Base-by-base conservation (phyloP, 2,888 invertebrate genomes). In the Pollenia amentaria region DNA sequence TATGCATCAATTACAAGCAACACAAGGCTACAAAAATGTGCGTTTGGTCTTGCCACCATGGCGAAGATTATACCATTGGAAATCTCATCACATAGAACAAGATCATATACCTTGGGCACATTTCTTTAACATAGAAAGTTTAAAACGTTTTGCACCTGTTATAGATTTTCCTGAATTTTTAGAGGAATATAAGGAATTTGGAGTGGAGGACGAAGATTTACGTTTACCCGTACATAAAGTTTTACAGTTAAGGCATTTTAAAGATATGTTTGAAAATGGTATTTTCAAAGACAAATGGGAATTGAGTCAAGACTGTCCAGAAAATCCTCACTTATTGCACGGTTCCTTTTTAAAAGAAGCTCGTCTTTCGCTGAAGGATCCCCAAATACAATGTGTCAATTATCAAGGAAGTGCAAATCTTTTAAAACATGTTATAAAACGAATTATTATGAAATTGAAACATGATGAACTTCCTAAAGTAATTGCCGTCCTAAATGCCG, bases 11-110 rank as follows among this genome's bases (percentile, higher is more conserved):
- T 94, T 98, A 76, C 94, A 95, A 82, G 94, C 94, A 80, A 93
- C 93, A 0, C 85, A 80, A 2, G 89, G 88, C 0, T 93, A 94
- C 64, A 92, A 92, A 21, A 94, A 95, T 80, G 95, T 96, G 93
- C 94, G 94, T 53, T 91, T 97, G 89, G 98, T 99, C 67, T 94
- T 99, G 88, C 99, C 99, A 14, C 98, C 99, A 0, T 99, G 99
- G 98, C 95, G 96, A 77, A 95, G 95, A 86, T 93, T 99, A 4
- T 97, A 97, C 89, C 99, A 99, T 92, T 99, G 99, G 99, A 95
- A 94, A 90, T 95, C 95, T 40, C 94, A 94, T 44, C 92, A 94
- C 78, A 93, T 94, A 40, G 90, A 92, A 3, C 96, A 96, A 88
- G 93, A 94, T 18, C 95, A 95, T 53, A 93, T 97, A 51, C 95